Percentiles rank a stretch among this genome's conserved stretches.
Conservation (phyloP, 2,113 vertebrate genomes). For the Malaclemys terrapin region DNA sequence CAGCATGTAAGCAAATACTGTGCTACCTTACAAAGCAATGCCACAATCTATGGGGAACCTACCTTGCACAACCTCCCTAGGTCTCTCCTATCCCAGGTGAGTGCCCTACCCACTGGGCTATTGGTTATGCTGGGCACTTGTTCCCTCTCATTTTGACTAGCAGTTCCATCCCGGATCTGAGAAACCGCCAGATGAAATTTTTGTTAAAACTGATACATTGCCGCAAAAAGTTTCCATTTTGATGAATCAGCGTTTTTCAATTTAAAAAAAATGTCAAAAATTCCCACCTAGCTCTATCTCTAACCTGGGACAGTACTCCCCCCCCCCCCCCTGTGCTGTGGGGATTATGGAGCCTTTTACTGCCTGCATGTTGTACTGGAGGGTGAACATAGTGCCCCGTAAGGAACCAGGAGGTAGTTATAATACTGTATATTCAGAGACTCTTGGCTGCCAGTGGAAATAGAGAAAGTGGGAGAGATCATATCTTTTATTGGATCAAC, state of each 20-base stretch:
- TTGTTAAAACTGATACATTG: background rate
- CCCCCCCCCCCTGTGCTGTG: background rate
- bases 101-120: background rate
- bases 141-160: background rate
- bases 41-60: background rate
- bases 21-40: background rate
- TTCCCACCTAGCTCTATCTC: background rate
- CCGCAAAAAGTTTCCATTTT: background rate
- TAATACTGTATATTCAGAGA: background rate
- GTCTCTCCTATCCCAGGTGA: background rate
- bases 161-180: background rate
- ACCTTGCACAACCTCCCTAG: background rate
- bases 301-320: background rate
- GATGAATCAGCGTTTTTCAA: background rate
- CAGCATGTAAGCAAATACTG: background rate
- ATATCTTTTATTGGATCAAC: background rate
- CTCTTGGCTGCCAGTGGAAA: background rate
- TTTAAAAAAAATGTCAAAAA: background rate
- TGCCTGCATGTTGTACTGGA: background rate
- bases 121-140: background rate
- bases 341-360: background rate
- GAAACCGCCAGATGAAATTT: background rate
- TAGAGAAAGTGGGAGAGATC: background rate
- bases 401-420: background rate
- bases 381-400: background rate